Percentiles rank a stretch among this genome's conserved stretches.
phyloP scores from a whole-genome alignment of 2,888 invertebrate genomes.

The Corythucha ciliata region DNA sequence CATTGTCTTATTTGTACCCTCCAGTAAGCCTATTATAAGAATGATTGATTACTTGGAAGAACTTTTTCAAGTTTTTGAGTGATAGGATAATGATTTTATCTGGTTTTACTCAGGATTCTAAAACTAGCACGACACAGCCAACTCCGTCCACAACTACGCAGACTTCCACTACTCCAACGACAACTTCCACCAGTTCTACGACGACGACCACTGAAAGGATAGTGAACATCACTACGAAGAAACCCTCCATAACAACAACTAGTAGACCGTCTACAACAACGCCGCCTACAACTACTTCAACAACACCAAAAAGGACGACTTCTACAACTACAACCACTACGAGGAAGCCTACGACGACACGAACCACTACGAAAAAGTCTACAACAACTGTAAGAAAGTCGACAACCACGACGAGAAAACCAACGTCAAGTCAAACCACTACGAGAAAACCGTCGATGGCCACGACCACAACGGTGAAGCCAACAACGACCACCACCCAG shows the following conservation, averaged over 20 bases:
- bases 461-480: neutral
- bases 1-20: conserved; percentile 31
- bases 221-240: conserved; percentile 17
- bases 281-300: neutral
- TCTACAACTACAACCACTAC: conserved; percentile 12
- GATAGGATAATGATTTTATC: no score
- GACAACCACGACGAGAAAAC: conserved; percentile 5
- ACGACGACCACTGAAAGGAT: conserved; percentile 1
- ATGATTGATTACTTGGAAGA: no score
- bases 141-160: conserved; percentile 31
- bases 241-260: conserved; percentile 18
- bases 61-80: no score
- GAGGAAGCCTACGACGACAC: neutral
- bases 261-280: conserved; percentile 9
- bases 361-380: conserved; percentile 9
- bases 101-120: neutral
- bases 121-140: neutral
- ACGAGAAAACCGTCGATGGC: neutral
- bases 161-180: conserved; percentile 42
- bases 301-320: conserved; percentile 11
- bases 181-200: conserved; percentile 32
- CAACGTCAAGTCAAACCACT: conserved; percentile 16
- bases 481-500: neutral
- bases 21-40: no score
- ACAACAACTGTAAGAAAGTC: conserved; percentile 5